phyloP scores from a whole-genome alignment of 2,113 vertebrate species.

The Clarias gariepinus region DNA sequence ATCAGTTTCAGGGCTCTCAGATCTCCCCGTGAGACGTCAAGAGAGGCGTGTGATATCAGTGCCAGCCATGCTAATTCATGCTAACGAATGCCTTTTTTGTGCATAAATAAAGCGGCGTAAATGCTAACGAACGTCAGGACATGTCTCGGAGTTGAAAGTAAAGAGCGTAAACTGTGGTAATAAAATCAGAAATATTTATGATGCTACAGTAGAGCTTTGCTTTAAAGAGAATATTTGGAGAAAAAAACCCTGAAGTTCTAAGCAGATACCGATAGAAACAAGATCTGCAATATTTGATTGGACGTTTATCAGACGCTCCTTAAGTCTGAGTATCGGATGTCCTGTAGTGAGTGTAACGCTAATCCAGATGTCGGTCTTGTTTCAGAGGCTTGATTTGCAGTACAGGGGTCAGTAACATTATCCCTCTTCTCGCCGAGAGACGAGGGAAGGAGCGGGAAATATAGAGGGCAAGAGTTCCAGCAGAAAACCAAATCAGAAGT shows the following conservation, averaged over 20 bases:
- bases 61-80: slow-evolving; percentile 50
- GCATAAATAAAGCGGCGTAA: slow-evolving; percentile 9
- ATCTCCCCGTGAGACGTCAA: slow-evolving; percentile 37
- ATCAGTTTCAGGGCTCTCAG: slow-evolving; percentile 47
- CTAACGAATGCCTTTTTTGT: slow-evolving; percentile 37
- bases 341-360: background rate
- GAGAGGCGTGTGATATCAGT: slow-evolving; percentile 29
- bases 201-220: too few species aligned
- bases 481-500: background rate
- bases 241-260: background rate
- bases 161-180: background rate
- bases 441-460: slow-evolving; percentile 24
- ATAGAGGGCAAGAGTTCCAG: slow-evolving; percentile 1
- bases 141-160: background rate
- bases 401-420: slow-evolving; percentile 40
- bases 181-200: slow-evolving; percentile 22
- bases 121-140: slow-evolving; percentile 42
- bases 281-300: too few species aligned
- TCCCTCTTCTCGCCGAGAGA: slow-evolving; percentile 56
- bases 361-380: slow-evolving; percentile 40
- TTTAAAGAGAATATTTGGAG: too few species aligned
- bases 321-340: background rate
- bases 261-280: background rate
- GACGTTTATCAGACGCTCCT: background rate
- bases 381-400: slow-evolving; percentile 33